Base-by-base conservation (phyloP, 2,797 vertebrate species). In the Pantherophis vulpinus region DNA sequence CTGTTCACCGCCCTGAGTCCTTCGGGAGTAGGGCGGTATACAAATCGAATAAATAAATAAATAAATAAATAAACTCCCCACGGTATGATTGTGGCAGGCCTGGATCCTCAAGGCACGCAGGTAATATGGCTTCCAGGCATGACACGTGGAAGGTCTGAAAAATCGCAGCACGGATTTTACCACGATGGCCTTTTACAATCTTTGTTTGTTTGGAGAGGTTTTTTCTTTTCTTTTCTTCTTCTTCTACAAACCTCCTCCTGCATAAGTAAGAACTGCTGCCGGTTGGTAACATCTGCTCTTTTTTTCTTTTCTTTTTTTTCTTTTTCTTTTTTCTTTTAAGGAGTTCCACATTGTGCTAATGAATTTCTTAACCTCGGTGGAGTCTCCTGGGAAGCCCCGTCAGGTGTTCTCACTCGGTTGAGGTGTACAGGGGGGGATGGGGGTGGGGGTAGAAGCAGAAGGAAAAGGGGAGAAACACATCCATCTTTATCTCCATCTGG, bases 341-440 rank as follows among this genome's bases (percentile, higher is more conserved):
- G 10, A 61, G 23, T 27, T 61, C 59, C 12, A 63, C 4, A 13
- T n/a, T 63, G 61, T n/a, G 12, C 29, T 47, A 25, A 86, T 42
- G 79, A 47, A 25, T 86, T 86, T 86, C 37, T 51, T 54, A 86
- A 27, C 51, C 83, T 86, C 23, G 0, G 25, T 14, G 3, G 13
- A 25, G 1, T 54, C 37, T 47, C 9, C 0, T 54, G 51, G 83
- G 83, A 86, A 29, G 11, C 47, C 13, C 27, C 11, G 14, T 54
- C 47, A 86, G 12, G 5, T 7, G 23, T 29, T 86, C 4, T 29
- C 79, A 51, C 14, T 51, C 4, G 3, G 83, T 11, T 66, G 20
- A 0, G 3, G 42, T 20, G 42, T 25, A 25, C 42, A 11, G 9
- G 0, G 29, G 5, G 0, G 51, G 51, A 0, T 42, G 42, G 42